A percentile compares a stretch with the other conserved stretches of the same genome.
phyloP scores from a whole-genome alignment of 2,888 invertebrate species.

The Labia minor region DNA sequence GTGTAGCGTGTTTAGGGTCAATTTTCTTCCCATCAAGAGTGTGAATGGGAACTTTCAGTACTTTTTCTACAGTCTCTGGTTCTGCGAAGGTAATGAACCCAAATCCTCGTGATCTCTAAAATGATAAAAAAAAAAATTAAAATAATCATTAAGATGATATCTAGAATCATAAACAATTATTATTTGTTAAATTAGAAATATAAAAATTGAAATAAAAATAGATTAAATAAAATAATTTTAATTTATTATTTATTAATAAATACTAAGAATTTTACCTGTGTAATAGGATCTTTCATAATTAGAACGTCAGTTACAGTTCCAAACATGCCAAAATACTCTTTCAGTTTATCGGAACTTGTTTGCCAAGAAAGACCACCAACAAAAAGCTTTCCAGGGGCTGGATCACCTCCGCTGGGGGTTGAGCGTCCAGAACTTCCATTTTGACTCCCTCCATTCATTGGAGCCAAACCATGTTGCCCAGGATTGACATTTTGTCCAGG shows the following conservation, averaged over 20 bases:
- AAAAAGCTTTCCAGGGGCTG: slow-evolving; percentile 76
- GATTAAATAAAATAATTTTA: too few species aligned
- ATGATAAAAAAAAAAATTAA: slow-evolving; percentile 31
- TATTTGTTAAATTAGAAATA: not conserved
- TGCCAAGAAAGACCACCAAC: slow-evolving; percentile 90
- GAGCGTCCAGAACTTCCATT: slow-evolving; percentile 39
- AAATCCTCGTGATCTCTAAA: slow-evolving; percentile 87
- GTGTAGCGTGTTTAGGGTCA: slow-evolving; percentile 87
- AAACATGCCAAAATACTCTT: slow-evolving; percentile 86
- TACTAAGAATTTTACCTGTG: slow-evolving; percentile 83
- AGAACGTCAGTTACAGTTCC: slow-evolving; percentile 83
- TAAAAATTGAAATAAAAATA: not conserved
- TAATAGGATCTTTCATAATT: slow-evolving; percentile 89
- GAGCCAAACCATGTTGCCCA: slow-evolving; percentile 36
- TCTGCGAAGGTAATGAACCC: slow-evolving; percentile 91
- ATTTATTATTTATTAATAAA: too few species aligned
- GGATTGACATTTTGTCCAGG: slow-evolving; percentile 28
- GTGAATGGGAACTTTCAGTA: slow-evolving; percentile 71
- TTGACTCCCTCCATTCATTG: slow-evolving; percentile 35
- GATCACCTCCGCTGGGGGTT: slow-evolving; percentile 42
- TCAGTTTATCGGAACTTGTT: slow-evolving; percentile 82
- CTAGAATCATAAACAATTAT: not conserved
- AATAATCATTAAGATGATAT: not conserved
- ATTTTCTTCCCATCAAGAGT: slow-evolving; percentile 88
- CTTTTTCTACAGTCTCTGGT: slow-evolving; percentile 81